Base-by-base conservation (phyloP, 2,797 vertebrate species). In the Triplophysa yarkandensis region DNA sequence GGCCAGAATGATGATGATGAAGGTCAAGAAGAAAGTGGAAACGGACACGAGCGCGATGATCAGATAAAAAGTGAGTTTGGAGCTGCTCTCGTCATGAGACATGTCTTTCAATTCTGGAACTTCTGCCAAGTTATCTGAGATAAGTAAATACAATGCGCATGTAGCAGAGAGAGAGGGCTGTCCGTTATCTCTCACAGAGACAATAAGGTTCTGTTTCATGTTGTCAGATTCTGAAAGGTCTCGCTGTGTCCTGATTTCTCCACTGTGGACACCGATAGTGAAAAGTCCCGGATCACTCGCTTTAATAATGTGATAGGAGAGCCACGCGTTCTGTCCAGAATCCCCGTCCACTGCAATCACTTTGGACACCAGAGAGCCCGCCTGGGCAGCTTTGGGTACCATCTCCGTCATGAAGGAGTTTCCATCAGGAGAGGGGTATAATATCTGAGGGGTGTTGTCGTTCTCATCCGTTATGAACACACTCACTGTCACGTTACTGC, bases 391-490 rank as follows among this genome's bases (percentile, higher is more conserved):
- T 80, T 68, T 82, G 43, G 75, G 81, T 17, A 84, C 77, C 65
- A 84, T 69, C 70, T 84, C 83, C 2, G 79, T 81, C 77, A 80
- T 84, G 13, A 81, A 76, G 19, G 73, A 74, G 17, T 71, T 82
- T 32, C 82, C 81, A 14, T 43, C 80, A 0, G 64, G 71, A 17
- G 69, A 27, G 28, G 85, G 89, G 72, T 90, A 91, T 9, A 91
- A 83, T 23, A 92, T 87, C 73, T 89, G 87, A 0, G 91, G 90
- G 9, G 81, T 43, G 36, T 92, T 92, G 71, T 92, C 90, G 7
- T 92, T 92, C 72, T 83, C 84, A 77, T 92, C 91, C 46, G 85
- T 67, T 50, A 92, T 80, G 4, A 86, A 87, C 8, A 92, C 81
- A 43, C 67, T 86, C 28, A 87, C 76, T 16, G 62, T 83, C 50